Evolutionary conservation across 2,888 invertebrate genomes (phyloP), one percentile per base, ranked within the genome.

Genomic region (Notodonta ziczac): DNA sequence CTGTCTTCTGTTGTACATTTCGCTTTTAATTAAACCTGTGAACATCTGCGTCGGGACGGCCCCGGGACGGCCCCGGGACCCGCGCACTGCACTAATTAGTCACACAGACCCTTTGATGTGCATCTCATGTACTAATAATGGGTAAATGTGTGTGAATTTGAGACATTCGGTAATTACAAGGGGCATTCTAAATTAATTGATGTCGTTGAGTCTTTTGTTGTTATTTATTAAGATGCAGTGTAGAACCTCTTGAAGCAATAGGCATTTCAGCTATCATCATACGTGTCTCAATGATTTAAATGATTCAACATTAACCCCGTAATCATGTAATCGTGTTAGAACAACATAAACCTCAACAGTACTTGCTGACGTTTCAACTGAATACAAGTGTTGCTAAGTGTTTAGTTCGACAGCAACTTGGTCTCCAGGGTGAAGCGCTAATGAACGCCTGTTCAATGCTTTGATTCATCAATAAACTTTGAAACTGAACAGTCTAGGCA

Each of bases 401-500:
- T 5, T 46, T 13, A 46, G 46, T 46, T 46, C n/a, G 46, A 46
- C 46, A 46, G 46, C n/a, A 46, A 46, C 46, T 46, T n/a, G 46
- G 10, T 46, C 46, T 46, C 46, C 7, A n/a, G 46, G 5, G 42
- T 5, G 46, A 5, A 46, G 46, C 46, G 46, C 46, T 46, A 46
- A 46, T 46, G 46, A 46, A 46, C 46, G 5, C 13, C 46, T n/a
- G 46, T 4, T n/a, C n/a, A n/a, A n/a, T n/a, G n/a, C 46, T n/a
- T 46, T 46, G n/a, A 46, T 46, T 46, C n/a, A 46, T n/a, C 46
- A n/a, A 46, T 46, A 46, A 46, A 46, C 46, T 44, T 44, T 9
- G 44, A 12, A 5, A 44, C 13, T 44, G 2, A 44, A 24, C 44
- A 10, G 13, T 44, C 44, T 44, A 44, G 12, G 44, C 24, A 24